Base-by-base conservation (phyloP, 2,888 invertebrate species). In the Sacculina carcini region DNA sequence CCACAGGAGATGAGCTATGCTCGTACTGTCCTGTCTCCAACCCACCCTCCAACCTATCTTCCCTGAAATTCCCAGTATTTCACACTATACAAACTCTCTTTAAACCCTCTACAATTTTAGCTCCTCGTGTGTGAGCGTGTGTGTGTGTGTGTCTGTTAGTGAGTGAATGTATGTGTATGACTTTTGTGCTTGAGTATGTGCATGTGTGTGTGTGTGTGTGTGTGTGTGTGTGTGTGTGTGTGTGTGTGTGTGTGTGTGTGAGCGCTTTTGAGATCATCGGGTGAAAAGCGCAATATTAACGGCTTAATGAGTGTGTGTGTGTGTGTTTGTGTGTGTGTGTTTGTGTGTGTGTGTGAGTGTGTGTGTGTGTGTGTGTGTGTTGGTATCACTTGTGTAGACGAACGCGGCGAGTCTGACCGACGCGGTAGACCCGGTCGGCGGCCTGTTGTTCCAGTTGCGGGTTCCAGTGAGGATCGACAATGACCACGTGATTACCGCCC, bases 391-490 rank as follows among this genome's bases (percentile, higher is more conserved):
- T 55, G 40, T 56, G 57, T 5, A 58, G 51, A 19, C 36, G 46
- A n/a, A 56, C 58, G 12, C 48, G 48, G 9, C 50, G 49, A 2
- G 48, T 56, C 31, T 58, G 58, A 9, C 58, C 58, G 10, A 58
- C 56, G 21, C 57, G 60, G 67, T 90, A 89, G 55, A 94, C 78
- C 54, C 94, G 72, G 68, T 94, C 94, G 67, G 84, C 85, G 0
- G 92, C 94, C 66, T 94, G 94, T 40, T 78, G 73, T 66, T 96
- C 94, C 44, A 94, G 67, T 61, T 92, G 90, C 0, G 94, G 94
- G 72, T 94, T 96, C 89, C 92, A 96, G 66, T 94, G 92, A 50
- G 87, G 73, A 67, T 96, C 94, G 23, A 89, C 65, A 31, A 96
- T 68, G 29, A 92, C 72, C 46, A 96, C 71, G 65, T 94, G 86